Conservation (phyloP, 2,797 vertebrate genomes). For the Lacerta agilis region DNA sequence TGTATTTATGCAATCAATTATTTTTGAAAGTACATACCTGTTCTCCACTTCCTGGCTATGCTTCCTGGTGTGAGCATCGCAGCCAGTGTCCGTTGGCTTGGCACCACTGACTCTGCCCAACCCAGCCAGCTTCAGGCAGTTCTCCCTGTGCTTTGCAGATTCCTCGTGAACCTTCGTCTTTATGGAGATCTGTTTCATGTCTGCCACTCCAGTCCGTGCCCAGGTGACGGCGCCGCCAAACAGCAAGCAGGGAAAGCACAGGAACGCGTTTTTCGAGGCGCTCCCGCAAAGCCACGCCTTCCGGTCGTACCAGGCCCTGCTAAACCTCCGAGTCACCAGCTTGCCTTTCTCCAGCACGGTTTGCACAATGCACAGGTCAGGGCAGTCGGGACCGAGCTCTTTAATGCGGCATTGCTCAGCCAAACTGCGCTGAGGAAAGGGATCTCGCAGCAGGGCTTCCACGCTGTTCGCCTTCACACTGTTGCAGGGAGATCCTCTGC, state of each 20-base stretch:
- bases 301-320: not conserved
- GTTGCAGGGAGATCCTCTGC: not conserved
- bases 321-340: not conserved
- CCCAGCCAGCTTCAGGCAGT: not conserved
- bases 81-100: not conserved
- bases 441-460: not conserved
- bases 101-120: not conserved
- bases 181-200: not conserved
- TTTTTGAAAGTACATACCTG: not conserved
- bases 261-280: not conserved
- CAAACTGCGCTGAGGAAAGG: not conserved
- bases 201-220: not conserved
- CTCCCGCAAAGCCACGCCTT: not conserved
- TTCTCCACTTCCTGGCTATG: not conserved
- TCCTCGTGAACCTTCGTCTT: not conserved
- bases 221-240: not conserved
- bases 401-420: not conserved
- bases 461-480: not conserved
- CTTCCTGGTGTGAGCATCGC: not conserved
- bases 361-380: not conserved
- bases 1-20: not conserved
- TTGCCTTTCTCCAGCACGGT: not conserved
- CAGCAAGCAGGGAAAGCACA: not conserved
- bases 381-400: not conserved
- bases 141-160: not conserved